Evolutionary conservation across 2,113 vertebrate genomes (phyloP).

Genomic region (Pygathrix nemaeus): DNA sequence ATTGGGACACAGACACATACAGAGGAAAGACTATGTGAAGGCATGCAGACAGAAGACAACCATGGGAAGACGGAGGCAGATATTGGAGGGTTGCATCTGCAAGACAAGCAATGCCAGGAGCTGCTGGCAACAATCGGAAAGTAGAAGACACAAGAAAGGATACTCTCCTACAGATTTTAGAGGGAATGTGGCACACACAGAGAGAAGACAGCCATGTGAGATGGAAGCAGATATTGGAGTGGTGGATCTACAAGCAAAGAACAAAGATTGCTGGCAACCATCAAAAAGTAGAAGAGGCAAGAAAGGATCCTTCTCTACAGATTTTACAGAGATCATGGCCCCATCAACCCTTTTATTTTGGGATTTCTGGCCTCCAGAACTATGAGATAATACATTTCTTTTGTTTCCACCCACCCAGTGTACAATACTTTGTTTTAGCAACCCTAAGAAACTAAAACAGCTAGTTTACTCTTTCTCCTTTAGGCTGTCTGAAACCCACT

Average conservation of each 20-base stretch:
- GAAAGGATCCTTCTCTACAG: too few relatives aligned
- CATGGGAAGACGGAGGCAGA: background rate
- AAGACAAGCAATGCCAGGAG: background rate
- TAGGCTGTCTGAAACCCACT: background rate
- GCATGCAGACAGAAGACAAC: background rate
- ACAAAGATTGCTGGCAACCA: rapidly evolving
- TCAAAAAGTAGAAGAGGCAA: background rate
- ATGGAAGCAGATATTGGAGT: background rate
- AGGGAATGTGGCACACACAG: background rate
- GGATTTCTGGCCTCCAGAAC: background rate
- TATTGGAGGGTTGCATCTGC: background rate
- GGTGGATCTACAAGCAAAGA: rapidly evolving
- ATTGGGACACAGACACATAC: background rate
- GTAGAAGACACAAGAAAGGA: background rate
- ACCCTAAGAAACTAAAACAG: background rate
- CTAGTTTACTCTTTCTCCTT: rapidly evolving
- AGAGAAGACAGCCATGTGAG: background rate
- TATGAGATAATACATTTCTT: background rate
- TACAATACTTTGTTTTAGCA: background rate
- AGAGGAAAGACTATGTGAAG: background rate
- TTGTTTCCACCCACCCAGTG: background rate
- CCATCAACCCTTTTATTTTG: background rate
- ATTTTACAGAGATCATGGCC: background rate
- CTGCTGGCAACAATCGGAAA: too few relatives aligned
- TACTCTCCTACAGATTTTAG: background rate